Base-by-base conservation (phyloP, 2,113 vertebrate genomes). In the Fulica atra region DNA sequence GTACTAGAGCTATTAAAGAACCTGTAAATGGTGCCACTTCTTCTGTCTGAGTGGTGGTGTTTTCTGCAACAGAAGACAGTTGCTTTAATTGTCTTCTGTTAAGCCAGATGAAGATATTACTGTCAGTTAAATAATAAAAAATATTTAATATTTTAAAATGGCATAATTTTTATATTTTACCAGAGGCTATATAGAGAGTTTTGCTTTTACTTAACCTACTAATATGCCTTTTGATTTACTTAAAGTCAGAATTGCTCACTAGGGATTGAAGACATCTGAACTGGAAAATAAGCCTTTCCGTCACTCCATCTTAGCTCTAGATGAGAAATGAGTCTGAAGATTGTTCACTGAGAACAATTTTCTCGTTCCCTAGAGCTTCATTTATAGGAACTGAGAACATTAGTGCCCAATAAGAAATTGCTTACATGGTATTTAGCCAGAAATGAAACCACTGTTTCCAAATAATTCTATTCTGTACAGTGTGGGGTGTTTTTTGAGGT, bases 251-350 rank as follows among this genome's bases (percentile, higher is more conserved):
- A 90, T 73, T 80, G 21, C 28, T 95, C 88, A 73, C 44, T 44
- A 76, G 86, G 68, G 66, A 88, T 50, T 88, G 54, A 90, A 88
- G 50, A 69, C 50, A 89, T 46, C 40, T 94, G 86, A 94, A 86
- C 54, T 82, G 44, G 63, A 93, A 96, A 96, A 93, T 54, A n/a
- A 93, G 40, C 26, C 59, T 88, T 92, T 94, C 82, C 57, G 73
- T 88, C 84, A 88, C 44, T 93, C 66, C 29, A 21, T 80, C 59
- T 88, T 89, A 29, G 24, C 54, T 88, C 40, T 77, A 65, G 54
- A 90, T 50, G 36, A 77, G 71, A 82, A 93, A 96, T 66, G 65
- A 77, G 6, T 61, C 59, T 85, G 48, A 82, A 78, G 16, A 20
- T 65, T 79, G 25, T 53, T 91, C 70, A 44, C 53, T 60, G 18